A percentile compares a stretch with the other conserved stretches of the same genome.
These are phyloP conservation scores for Chromoteleia sp. DNA, from an alignment of 2,888 invertebrate species.

Conservation along the genomic window DNA sequence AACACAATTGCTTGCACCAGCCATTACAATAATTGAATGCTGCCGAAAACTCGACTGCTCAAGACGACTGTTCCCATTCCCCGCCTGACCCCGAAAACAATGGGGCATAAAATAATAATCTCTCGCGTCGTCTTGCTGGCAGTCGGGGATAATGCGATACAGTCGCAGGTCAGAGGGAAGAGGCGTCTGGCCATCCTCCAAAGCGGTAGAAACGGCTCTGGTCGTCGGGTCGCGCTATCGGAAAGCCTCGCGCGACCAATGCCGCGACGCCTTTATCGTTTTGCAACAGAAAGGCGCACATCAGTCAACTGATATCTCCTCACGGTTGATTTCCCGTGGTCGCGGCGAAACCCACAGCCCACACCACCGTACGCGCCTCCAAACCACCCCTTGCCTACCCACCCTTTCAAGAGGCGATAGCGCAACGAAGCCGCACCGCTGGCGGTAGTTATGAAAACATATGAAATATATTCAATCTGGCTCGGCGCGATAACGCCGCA, in stretches of 20 bases:
- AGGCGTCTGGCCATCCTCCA: slow-evolving; percentile 69
- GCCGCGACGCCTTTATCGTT: slow-evolving; percentile 85
- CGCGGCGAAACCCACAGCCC: slow-evolving; percentile 77
- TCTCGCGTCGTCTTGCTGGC: slow-evolving; percentile 44
- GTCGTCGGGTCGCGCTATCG: slow-evolving; percentile 77
- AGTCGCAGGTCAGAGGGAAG: slow-evolving; percentile 51
- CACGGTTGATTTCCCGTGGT: slow-evolving; percentile 85
- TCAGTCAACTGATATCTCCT: slow-evolving; percentile 85
- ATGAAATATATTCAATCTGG: slow-evolving; percentile 82
- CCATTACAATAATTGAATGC: no score
- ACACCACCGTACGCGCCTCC: slow-evolving; percentile 56
- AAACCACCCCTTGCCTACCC: slow-evolving; percentile 56
- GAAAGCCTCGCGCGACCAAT: slow-evolving; percentile 84
- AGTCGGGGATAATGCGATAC: slow-evolving; percentile 66
- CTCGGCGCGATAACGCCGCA: slow-evolving; percentile 69
- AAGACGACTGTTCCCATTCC: no score
- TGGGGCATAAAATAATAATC: slow-evolving; percentile 61
- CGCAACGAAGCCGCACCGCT: slow-evolving; percentile 75
- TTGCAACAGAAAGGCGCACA: slow-evolving; percentile 85
- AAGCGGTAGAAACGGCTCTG: slow-evolving; percentile 34
- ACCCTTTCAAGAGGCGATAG: slow-evolving; percentile 66
- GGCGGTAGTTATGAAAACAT: slow-evolving; percentile 83
- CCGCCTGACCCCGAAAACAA: slow-evolving; percentile 48
- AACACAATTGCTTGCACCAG: no score
- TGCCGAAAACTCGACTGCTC: not conserved